Conservation (phyloP, 2,888 invertebrate genomes). For the Ischnura elegans region DNA sequence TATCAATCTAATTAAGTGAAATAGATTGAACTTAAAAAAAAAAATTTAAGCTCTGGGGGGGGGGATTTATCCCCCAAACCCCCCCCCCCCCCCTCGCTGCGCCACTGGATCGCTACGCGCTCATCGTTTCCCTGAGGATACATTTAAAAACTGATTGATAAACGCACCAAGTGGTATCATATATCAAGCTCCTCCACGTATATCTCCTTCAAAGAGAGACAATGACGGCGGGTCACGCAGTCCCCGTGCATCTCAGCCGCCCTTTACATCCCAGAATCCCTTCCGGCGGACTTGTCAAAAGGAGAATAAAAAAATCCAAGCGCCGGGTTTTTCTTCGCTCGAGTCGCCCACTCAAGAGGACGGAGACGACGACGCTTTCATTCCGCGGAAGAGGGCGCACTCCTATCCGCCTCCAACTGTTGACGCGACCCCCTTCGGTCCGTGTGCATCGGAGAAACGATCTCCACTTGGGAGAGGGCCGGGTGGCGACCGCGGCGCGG, state of each 20-base stretch:
- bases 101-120: not conserved
- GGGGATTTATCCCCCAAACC: too few species aligned
- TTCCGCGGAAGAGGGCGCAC: not conserved
- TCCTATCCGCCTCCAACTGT: slow-evolving; percentile 8
- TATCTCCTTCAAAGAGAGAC: too few species aligned
- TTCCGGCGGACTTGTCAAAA: not conserved
- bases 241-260: not conserved
- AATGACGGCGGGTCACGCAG: too few species aligned
- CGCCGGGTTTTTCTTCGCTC: not conserved
- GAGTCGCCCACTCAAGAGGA: not conserved
- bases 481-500: not conserved
- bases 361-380: not conserved
- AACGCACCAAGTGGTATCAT: too few species aligned
- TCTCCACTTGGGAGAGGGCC: not conserved
- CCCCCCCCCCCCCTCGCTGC: too few species aligned
- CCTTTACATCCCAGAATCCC: not conserved
- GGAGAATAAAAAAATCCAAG: not conserved
- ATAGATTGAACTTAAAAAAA: too few species aligned
- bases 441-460: not conserved
- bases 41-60: too few species aligned
- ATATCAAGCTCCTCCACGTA: too few species aligned
- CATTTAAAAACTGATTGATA: too few species aligned
- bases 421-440: not conserved
- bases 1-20: too few species aligned
- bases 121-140: not conserved